phyloP scores from a whole-genome alignment of 2,888 invertebrate species.

The Monochamus alternatus region DNA sequence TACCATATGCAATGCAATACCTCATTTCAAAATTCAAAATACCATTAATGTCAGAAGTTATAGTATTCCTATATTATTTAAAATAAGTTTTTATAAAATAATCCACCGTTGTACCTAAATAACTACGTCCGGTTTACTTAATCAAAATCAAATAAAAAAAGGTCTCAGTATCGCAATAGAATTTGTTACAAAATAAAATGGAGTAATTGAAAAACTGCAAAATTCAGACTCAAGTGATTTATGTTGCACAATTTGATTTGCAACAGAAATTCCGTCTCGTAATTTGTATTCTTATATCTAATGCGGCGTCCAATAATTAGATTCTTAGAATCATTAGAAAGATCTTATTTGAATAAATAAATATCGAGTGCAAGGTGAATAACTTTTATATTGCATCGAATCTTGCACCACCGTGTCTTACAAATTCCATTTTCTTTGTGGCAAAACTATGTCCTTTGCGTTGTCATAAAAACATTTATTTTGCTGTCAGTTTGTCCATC shows the following conservation, averaged over 20 bases:
- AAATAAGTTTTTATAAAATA: too few relatives aligned
- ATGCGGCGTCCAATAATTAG: neutral
- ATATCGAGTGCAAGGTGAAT: constrained; percentile 31
- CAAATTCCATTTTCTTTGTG: too few relatives aligned
- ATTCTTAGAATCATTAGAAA: neutral
- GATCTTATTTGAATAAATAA: constrained; percentile 2
- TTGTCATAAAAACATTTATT: too few relatives aligned
- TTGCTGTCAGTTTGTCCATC: too few relatives aligned
- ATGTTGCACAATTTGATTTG: constrained; percentile 22
- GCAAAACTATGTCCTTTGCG: too few relatives aligned
- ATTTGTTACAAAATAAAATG: constrained; percentile 23
- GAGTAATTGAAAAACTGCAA: constrained; percentile 19
- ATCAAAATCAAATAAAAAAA: constrained; percentile 4
- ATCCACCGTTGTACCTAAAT: too few relatives aligned
- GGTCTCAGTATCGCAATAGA: constrained; percentile 12
- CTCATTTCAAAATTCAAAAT: too few relatives aligned
- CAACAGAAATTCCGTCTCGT: constrained; percentile 16
- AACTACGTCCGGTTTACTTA: neutral
- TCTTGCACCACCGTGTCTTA: too few relatives aligned
- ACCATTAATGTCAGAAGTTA: too few relatives aligned
- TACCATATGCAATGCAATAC: too few relatives aligned
- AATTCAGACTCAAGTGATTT: constrained; percentile 21
- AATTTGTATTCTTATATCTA: constrained; percentile 13
- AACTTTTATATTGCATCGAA: neutral
- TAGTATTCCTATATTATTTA: too few relatives aligned